Percentiles rank a stretch among this genome's conserved stretches.
Evolutionary conservation across 2,797 vertebrate genomes (phyloP).

Genomic region (Alcedo atthis): DNA sequence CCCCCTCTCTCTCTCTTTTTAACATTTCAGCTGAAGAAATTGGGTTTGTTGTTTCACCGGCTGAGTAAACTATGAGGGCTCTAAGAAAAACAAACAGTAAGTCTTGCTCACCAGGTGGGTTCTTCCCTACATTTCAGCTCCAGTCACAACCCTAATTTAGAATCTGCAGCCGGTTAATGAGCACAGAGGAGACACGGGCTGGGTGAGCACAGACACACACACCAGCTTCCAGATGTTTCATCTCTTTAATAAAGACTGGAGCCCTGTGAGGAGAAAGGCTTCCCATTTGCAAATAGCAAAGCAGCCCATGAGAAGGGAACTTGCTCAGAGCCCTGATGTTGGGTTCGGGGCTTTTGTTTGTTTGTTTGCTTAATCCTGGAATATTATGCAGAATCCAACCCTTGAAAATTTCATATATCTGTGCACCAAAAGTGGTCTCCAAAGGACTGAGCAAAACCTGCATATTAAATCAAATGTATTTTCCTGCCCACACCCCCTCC

Average conservation of each 20-base stretch:
- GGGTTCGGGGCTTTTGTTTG: neutral
- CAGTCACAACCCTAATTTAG: slow-evolving; percentile 60
- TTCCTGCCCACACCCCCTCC: neutral
- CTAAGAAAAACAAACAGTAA: slow-evolving; percentile 62
- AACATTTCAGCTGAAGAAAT: slow-evolving; percentile 46
- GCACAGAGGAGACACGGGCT: slow-evolving; percentile 58
- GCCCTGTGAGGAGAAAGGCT: neutral
- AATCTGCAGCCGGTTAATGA: slow-evolving; percentile 61
- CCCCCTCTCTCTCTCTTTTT: neutral
- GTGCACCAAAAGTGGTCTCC: slow-evolving; percentile 27
- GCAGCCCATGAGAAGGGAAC: neutral
- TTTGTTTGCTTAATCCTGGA: slow-evolving; percentile 20
- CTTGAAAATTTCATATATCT: neutral
- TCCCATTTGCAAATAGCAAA: slow-evolving; percentile 23
- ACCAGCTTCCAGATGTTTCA: slow-evolving; percentile 55
- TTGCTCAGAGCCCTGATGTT: neutral
- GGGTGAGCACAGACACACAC: neutral
- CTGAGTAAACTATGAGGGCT: slow-evolving; percentile 61
- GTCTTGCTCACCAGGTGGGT: slow-evolving; percentile 57
- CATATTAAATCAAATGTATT: neutral
- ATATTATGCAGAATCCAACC: neutral
- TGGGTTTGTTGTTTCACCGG: slow-evolving; percentile 40
- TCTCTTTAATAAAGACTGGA: slow-evolving; percentile 9
- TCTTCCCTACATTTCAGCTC: slow-evolving; percentile 23
- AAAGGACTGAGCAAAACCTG: slow-evolving; percentile 18